A percentile compares a stretch with the other conserved stretches of the same genome.
Conservation (phyloP, 1,140 invertebrate genomes). For the Panagrolaimus sp. region DNA sequence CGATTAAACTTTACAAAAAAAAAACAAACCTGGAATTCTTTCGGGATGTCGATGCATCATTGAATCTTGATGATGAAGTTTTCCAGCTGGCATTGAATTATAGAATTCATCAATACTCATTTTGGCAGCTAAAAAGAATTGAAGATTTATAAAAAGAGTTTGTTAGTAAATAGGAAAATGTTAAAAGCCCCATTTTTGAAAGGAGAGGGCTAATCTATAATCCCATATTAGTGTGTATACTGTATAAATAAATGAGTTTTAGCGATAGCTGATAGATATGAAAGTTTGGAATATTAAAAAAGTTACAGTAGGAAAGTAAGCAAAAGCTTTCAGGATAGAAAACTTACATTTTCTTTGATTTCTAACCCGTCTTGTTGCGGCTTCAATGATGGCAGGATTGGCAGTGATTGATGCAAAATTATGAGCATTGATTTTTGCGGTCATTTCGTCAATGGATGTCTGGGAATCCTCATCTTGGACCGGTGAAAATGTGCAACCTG, state of each 20-base stretch:
- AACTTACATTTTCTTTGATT: slow-evolving; percentile 21
- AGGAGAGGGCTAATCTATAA: no score
- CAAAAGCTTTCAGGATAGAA: not conserved
- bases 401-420: not conserved
- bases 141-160: slow-evolving; percentile 6
- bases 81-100: slow-evolving; percentile 49
- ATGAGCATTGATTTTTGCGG: slow-evolving; percentile 3
- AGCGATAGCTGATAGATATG: not conserved
- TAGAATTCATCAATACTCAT: slow-evolving; percentile 59
- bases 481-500: slow-evolving; percentile 31
- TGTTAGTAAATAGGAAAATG: slow-evolving; percentile 26
- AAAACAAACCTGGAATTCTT: slow-evolving; percentile 74
- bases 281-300: not conserved
- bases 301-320: not conserved
- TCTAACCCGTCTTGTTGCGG: slow-evolving; percentile 23
- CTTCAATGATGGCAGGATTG: slow-evolving; percentile 13
- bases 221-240: no score
- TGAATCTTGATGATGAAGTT: slow-evolving; percentile 51
- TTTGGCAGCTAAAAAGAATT: slow-evolving; percentile 53
- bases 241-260: not conserved
- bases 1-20: slow-evolving; percentile 25
- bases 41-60: slow-evolving; percentile 78
- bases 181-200: no score
- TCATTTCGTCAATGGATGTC: slow-evolving; percentile 13
- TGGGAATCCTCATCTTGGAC: not conserved